Percentiles rank a stretch among this genome's conserved stretches.
Evolutionary conservation across 2,888 invertebrate species (phyloP).

Genomic region (Drosophila rubida): DNA sequence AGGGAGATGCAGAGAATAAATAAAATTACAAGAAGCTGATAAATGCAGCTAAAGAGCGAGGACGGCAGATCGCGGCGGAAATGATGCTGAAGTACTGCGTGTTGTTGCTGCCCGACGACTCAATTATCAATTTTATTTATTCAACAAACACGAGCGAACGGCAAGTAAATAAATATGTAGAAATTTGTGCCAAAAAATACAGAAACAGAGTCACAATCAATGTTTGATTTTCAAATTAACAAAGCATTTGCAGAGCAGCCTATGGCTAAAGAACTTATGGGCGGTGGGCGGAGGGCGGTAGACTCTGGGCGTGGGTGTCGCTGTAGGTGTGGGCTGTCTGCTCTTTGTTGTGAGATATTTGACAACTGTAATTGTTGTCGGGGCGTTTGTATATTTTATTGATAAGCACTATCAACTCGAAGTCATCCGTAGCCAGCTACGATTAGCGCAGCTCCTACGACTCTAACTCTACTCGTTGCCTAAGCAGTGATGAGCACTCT

Average conservation of each 20-base stretch:
- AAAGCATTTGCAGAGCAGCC: conserved; percentile 41
- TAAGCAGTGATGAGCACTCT: conserved; percentile 1
- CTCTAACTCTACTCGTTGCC: no score
- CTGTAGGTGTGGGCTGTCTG: conserved; percentile 18
- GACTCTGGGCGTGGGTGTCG: conserved; percentile 2
- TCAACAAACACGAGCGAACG: conserved; percentile 40
- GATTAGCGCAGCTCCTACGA: no score
- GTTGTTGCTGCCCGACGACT: conserved; percentile 26
- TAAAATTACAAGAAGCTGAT: conserved; percentile 23
- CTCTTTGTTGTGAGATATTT: conserved; percentile 55
- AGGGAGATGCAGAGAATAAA: not conserved
- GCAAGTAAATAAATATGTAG: conserved; percentile 55
- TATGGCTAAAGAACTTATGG: not conserved
- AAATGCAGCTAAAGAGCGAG: conserved; percentile 10
- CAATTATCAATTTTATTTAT: conserved; percentile 63
- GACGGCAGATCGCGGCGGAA: conserved; percentile 27
- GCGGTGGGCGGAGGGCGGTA: not conserved
- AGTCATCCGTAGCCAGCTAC: conserved; percentile 22
- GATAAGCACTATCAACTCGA: conserved; percentile 64
- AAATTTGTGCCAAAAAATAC: conserved; percentile 35
- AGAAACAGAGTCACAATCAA: conserved; percentile 40
- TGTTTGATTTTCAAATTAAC: conserved; percentile 59
- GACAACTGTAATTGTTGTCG: conserved; percentile 75
- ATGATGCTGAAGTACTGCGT: conserved; percentile 17
- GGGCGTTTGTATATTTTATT: conserved; percentile 48